phyloP scores from a whole-genome alignment of 2,888 invertebrate species.

The Drosophila testacea region DNA sequence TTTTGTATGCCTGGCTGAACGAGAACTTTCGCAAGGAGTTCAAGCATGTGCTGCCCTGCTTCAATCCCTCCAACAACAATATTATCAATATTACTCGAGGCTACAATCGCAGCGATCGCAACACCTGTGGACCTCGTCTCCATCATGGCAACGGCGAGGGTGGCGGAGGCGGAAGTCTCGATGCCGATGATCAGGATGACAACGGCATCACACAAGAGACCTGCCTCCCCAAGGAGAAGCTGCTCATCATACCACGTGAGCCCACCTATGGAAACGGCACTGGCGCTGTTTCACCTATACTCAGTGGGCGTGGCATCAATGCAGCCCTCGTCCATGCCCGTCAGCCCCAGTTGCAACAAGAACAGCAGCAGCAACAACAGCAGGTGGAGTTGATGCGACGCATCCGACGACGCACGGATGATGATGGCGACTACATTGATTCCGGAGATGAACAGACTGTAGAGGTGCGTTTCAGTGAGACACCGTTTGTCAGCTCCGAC shows the following conservation, averaged over 20 bases:
- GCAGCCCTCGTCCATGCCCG: conserved; percentile 68
- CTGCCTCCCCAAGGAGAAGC: conserved; percentile 77
- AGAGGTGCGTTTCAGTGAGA: conserved; percentile 83
- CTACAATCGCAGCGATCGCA: conserved; percentile 84
- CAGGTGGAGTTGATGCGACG: conserved; percentile 76
- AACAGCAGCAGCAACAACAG: conserved; percentile 60
- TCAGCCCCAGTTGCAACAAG: conserved; percentile 47
- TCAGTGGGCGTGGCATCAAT: conserved; percentile 67
- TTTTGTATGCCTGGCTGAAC: conserved; percentile 98
- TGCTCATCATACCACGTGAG: conserved; percentile 83
- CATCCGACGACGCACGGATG: conserved; percentile 53
- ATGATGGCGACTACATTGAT: conserved; percentile 77
- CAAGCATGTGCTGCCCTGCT: conserved; percentile 90
- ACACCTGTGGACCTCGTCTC: conserved; percentile 82
- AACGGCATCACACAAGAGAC: conserved; percentile 83
- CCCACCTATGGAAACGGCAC: conserved; percentile 83
- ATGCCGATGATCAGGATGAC: conserved; percentile 80
- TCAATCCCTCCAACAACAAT: conserved; percentile 86
- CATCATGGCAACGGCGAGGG: conserved; percentile 79
- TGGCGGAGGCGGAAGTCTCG: conserved; percentile 63
- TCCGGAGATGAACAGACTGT: conserved; percentile 83
- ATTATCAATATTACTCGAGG: conserved; percentile 82
- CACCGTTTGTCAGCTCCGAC: conserved; percentile 84
- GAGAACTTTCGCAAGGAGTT: conserved; percentile 96
- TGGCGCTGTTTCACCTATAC: conserved; percentile 74